phyloP scores from a whole-genome alignment of 1,140 invertebrate species.

The Drosophila micromelanica region DNA sequence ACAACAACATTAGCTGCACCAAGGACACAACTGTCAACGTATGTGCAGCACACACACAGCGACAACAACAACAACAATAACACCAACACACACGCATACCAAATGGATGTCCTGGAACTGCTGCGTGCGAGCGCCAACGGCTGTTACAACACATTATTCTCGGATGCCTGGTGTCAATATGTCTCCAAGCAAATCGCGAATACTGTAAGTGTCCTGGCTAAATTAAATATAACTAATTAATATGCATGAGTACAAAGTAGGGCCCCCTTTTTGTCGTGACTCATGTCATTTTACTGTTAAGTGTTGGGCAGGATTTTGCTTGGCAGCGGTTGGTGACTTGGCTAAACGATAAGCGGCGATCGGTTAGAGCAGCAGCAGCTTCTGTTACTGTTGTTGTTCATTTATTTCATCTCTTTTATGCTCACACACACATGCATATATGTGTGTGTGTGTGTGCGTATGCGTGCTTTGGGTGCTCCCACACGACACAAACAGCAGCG shows the following conservation, averaged over 20 bases:
- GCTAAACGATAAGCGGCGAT: slow-evolving; percentile 26
- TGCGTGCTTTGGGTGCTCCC: background rate
- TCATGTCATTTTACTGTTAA: slow-evolving; percentile 19
- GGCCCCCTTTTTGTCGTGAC: slow-evolving; percentile 26
- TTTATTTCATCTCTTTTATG: slow-evolving; percentile 15
- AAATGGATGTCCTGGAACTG: slow-evolving; percentile 74
- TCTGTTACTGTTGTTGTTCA: slow-evolving; percentile 2
- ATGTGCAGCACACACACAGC: slow-evolving; percentile 12
- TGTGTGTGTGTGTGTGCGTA: background rate
- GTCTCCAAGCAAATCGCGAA: slow-evolving; percentile 64
- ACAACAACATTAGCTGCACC: background rate
- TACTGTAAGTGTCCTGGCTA: slow-evolving; percentile 63
- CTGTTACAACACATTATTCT: slow-evolving; percentile 67
- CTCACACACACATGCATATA: slow-evolving; percentile 30
- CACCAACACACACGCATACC: slow-evolving; percentile 5
- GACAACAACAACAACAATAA: no score
- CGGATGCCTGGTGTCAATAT: slow-evolving; percentile 73
- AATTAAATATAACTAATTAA: background rate
- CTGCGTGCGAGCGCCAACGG: slow-evolving; percentile 63
- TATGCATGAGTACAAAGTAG: background rate
- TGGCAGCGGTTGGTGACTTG: slow-evolving; percentile 32
- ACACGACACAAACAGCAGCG: no score
- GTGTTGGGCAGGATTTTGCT: background rate
- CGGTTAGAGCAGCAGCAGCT: background rate
- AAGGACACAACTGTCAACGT: slow-evolving; percentile 24